A percentile compares a stretch with the other conserved stretches of the same genome.
phyloP scores from a whole-genome alignment of 1,140 invertebrate species.

The Paralvinella palmiformis region DNA sequence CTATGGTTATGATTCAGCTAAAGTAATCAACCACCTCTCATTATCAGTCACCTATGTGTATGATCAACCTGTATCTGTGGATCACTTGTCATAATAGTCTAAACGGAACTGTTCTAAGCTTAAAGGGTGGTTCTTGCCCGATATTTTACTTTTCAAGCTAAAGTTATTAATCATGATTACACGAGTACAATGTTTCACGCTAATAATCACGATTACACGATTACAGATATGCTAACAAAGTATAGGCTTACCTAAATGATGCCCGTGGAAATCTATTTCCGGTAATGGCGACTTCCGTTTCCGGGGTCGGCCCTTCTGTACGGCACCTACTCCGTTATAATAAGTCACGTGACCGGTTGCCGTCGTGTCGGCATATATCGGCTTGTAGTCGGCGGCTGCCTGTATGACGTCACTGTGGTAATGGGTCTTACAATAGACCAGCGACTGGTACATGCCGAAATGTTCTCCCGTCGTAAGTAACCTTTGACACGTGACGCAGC shows the following conservation, averaged over 20 bases:
- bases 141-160: too few species aligned
- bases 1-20: too few species aligned
- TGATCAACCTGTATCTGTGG: too few species aligned
- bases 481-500: conserved; percentile 71
- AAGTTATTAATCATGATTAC: not conserved
- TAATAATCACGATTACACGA: not conserved
- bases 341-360: conserved; percentile 45
- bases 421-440: conserved; percentile 52
- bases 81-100: too few species aligned
- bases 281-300: conserved; percentile 63
- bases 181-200: not conserved
- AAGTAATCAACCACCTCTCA: too few species aligned
- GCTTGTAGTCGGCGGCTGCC: conserved; percentile 33
- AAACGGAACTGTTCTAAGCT: too few species aligned
- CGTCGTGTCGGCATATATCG: not conserved
- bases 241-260: not conserved
- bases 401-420: conserved; percentile 39
- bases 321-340: conserved; percentile 67
- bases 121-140: too few species aligned
- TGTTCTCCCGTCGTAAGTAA: conserved; percentile 66
- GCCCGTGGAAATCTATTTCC: conserved; percentile 21
- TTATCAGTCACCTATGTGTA: too few species aligned
- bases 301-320: conserved; percentile 74
- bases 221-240: not conserved
- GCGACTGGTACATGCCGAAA: conserved; percentile 60